These are phyloP conservation scores for Tachina grossa DNA, from an alignment of 2,888 invertebrate genomes.

Conservation along the genomic window DNA sequence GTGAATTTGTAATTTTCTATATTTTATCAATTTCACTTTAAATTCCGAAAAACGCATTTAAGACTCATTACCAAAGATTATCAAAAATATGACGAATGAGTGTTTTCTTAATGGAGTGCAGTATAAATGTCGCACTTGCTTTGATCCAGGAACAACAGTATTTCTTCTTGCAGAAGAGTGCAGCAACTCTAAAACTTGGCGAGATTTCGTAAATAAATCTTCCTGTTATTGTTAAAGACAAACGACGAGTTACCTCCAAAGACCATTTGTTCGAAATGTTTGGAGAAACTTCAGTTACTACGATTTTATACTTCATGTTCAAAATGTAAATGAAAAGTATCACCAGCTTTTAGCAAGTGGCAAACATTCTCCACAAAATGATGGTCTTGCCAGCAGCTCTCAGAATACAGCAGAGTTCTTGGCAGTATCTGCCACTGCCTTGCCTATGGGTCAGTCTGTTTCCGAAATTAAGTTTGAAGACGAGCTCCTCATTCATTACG, in stretches of 20 bases:
- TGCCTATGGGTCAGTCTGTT: too few relatives aligned
- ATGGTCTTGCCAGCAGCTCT: constrained; percentile 72
- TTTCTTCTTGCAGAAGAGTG: constrained; percentile 5
- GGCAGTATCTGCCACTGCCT: constrained; percentile 30
- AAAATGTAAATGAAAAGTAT: constrained; percentile 72
- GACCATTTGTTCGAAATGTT: too few relatives aligned
- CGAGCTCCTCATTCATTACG: constrained; percentile 55
- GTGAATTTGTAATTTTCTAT: too few relatives aligned
- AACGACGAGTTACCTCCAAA: background rate
- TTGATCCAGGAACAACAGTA: constrained; percentile 46
- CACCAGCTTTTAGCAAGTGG: constrained; percentile 21
- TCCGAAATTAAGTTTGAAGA: constrained; percentile 73
- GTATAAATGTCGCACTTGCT: constrained; percentile 50
- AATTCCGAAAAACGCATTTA: too few relatives aligned
- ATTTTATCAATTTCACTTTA: too few relatives aligned
- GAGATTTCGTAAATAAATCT: background rate
- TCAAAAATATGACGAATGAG: background rate
- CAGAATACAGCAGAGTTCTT: constrained; percentile 76
- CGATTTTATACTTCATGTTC: constrained; percentile 75
- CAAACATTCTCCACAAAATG: background rate
- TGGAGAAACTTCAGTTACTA: too few relatives aligned
- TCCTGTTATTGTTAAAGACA: background rate
- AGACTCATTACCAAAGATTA: background rate
- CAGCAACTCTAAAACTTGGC: constrained; percentile 23
- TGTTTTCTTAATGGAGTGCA: constrained; percentile 32